Conservation (phyloP, 1,140 invertebrate genomes). For the Hirudo medicinalis region DNA sequence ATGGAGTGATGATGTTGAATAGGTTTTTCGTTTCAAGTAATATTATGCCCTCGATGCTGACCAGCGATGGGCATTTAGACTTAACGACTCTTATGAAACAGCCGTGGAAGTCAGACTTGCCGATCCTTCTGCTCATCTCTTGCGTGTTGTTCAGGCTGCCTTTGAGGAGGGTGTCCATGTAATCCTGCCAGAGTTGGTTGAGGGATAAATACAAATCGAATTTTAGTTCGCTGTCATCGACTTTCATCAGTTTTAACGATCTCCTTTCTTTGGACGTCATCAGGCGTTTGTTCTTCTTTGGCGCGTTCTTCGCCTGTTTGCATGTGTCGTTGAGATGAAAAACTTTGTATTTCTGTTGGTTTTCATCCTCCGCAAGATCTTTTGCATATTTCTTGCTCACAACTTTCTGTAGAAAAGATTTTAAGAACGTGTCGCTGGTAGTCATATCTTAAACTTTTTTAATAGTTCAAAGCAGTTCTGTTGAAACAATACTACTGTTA, state of each 20-base stretch:
- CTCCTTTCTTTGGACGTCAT: conserved; percentile 2
- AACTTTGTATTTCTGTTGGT: not conserved
- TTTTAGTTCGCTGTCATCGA: conserved; percentile 2
- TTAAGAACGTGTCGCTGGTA: not conserved
- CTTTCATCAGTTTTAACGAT: not conserved
- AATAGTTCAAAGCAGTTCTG: not conserved
- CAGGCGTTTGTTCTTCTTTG: not conserved
- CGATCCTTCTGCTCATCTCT: conserved; percentile 7
- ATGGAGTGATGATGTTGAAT: not conserved
- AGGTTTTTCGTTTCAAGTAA: conserved; percentile 3
- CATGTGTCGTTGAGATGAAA: not conserved
- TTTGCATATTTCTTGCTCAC: not conserved
- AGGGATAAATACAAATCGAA: conserved; percentile 1
- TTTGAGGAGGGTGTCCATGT: not conserved
- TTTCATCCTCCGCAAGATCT: conserved; percentile 2
- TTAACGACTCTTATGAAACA: not conserved
- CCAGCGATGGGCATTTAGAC: conserved; percentile 10
- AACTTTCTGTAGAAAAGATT: conserved; percentile 4
- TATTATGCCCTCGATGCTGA: conserved; percentile 1
- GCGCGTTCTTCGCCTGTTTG: not conserved
- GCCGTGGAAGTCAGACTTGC: not conserved
- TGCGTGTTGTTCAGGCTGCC: not conserved
- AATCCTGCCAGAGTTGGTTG: not conserved
- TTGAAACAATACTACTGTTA: too few species aligned
- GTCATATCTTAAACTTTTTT: not conserved